A percentile compares a stretch with the other conserved stretches of the same genome.
Conservation (phyloP, 2,113 vertebrate species). For the Megaptera novaeangliae region DNA sequence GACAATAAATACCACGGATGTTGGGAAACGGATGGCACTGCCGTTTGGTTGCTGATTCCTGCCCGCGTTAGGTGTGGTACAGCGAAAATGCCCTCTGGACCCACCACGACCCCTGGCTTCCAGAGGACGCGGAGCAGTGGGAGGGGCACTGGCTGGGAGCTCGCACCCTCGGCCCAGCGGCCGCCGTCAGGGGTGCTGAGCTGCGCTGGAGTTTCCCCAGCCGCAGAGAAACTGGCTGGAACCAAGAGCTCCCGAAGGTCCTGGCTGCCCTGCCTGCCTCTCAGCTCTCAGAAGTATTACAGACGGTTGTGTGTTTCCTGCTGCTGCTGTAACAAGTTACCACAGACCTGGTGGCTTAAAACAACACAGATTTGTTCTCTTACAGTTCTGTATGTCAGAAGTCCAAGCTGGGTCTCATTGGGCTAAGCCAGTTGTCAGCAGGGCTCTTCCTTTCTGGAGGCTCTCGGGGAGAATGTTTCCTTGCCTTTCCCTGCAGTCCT, state of each 20-base stretch:
- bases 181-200: too few relatives aligned
- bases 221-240: neutral
- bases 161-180: neutral
- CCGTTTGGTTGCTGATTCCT: neutral
- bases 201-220: neutral
- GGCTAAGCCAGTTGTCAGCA: neutral
- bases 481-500: neutral
- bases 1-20: neutral
- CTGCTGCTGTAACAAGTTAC: neutral
- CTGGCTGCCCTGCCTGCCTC: neutral
- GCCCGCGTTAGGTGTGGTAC: neutral
- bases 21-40: neutral
- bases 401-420: neutral
- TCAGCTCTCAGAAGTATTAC: neutral
- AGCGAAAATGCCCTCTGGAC: neutral
- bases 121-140: too few relatives aligned
- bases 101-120: neutral
- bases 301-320: neutral
- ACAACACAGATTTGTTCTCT: too few relatives aligned
- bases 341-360: too few relatives aligned
- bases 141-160: too few relatives aligned
- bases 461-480: neutral
- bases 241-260: neutral
- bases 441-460: neutral
- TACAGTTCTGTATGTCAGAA: neutral